phyloP scores from a whole-genome alignment of 2,888 invertebrate genomes.

The Nasonovia ribisnigri region DNA sequence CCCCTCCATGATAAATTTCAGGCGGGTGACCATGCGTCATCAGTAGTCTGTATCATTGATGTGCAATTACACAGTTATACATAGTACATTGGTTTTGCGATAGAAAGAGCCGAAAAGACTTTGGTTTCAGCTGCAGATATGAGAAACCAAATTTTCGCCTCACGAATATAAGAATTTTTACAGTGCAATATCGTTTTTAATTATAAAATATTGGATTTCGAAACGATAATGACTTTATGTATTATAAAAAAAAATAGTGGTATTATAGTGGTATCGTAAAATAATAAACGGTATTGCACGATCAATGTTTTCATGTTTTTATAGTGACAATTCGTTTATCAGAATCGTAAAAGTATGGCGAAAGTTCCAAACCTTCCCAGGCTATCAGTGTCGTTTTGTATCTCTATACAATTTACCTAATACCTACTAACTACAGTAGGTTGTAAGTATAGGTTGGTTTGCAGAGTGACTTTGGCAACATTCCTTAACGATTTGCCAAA shows the following conservation, averaged over 20 bases:
- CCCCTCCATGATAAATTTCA: not conserved
- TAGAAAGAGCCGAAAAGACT: not conserved
- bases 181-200: not conserved
- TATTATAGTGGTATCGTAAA: no score
- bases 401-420: not conserved
- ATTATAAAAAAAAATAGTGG: no score
- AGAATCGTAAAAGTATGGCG: no score
- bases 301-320: not conserved
- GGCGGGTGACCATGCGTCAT: not conserved
- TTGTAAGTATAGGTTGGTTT: not conserved
- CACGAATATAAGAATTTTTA: not conserved
- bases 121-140: not conserved
- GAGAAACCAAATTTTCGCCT: not conserved
- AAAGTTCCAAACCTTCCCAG: not conserved
- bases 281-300: not conserved
- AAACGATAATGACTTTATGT: not conserved
- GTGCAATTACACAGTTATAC: not conserved
- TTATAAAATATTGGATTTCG: not conserved
- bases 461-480: not conserved
- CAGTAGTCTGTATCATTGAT: not conserved
- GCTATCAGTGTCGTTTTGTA: not conserved
- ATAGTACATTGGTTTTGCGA: not conserved
- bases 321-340: not conserved
- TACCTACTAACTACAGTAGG: no score
- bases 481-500: not conserved